A percentile compares a stretch with the other conserved stretches of the same genome.
Conservation (phyloP, 2,113 vertebrate genomes). For the Uropsilus gracilis region DNA sequence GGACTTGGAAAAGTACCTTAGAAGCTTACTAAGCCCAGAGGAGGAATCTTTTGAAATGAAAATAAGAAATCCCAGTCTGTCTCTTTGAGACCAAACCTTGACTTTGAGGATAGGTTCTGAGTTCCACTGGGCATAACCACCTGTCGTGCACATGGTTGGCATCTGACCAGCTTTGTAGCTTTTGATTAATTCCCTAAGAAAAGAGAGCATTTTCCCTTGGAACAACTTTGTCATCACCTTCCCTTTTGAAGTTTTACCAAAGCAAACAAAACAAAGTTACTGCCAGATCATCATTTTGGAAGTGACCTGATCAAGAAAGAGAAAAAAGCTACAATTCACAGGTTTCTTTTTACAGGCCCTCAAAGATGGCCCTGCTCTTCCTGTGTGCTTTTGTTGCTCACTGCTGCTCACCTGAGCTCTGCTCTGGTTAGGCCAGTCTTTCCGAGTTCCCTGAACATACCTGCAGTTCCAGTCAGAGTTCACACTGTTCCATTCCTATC, state of each 20-base stretch:
- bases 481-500: background rate
- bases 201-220: background rate
- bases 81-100: background rate
- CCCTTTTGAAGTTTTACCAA: constrained; percentile 51
- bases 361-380: background rate
- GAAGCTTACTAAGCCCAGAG: background rate
- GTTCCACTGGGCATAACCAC: rapidly evolving
- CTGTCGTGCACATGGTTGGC: rapidly evolving
- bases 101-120: rapidly evolving
- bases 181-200: constrained; percentile 27
- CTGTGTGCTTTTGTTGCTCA: background rate
- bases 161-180: background rate
- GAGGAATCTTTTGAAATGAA: constrained; percentile 27
- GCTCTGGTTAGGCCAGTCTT: background rate
- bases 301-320: background rate
- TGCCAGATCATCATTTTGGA: background rate
- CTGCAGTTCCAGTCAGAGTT: background rate
- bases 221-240: constrained; percentile 43
- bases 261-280: constrained; percentile 48
- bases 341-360: background rate
- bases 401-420: background rate
- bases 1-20: background rate
- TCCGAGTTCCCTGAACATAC: background rate
- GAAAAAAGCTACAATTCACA: background rate
- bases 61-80: background rate